phyloP scores from a whole-genome alignment of 2,888 invertebrate genomes.

The Stenodera caucasica region DNA sequence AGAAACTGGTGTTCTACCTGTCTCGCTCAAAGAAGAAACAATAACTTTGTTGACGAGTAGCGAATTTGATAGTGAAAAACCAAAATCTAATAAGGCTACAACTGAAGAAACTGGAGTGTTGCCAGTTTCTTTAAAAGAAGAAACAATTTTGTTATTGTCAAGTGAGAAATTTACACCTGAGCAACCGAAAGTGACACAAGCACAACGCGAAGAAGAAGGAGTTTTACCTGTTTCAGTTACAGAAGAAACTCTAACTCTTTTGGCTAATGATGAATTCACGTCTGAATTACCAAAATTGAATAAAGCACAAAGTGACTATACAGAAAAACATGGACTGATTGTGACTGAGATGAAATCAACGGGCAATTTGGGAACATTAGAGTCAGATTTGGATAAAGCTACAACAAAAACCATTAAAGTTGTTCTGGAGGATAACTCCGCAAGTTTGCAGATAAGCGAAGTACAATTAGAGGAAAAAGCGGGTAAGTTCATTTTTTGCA shows the following conservation, averaged over 20 bases:
- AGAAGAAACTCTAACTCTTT: constrained; percentile 50
- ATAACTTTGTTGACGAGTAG: background rate
- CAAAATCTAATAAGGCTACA: constrained; percentile 24
- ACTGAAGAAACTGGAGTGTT: constrained; percentile 51
- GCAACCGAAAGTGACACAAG: constrained; percentile 37
- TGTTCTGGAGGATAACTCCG: constrained; percentile 49
- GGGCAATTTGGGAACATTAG: constrained; percentile 57
- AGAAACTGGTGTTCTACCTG: constrained; percentile 6
- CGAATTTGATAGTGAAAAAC: constrained; percentile 24
- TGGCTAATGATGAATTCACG: constrained; percentile 46
- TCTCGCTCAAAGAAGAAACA: constrained; percentile 5
- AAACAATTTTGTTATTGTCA: constrained; percentile 48
- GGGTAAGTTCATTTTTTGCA: constrained; percentile 54
- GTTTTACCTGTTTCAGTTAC: constrained; percentile 44
- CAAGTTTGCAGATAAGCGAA: constrained; percentile 56
- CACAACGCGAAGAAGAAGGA: constrained; percentile 25
- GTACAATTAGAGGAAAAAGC: constrained; percentile 56
- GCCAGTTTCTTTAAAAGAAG: constrained; percentile 54
- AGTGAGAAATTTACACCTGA: constrained; percentile 45
- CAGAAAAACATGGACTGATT: constrained; percentile 55
- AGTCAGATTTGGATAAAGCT: constrained; percentile 53
- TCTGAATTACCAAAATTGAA: constrained; percentile 39
- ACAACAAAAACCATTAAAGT: constrained; percentile 55
- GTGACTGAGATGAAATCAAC: constrained; percentile 57
- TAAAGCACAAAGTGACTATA: constrained; percentile 38